Evolutionary conservation across 2,888 invertebrate genomes (phyloP).

Genomic region (Mylabris sibirica): DNA sequence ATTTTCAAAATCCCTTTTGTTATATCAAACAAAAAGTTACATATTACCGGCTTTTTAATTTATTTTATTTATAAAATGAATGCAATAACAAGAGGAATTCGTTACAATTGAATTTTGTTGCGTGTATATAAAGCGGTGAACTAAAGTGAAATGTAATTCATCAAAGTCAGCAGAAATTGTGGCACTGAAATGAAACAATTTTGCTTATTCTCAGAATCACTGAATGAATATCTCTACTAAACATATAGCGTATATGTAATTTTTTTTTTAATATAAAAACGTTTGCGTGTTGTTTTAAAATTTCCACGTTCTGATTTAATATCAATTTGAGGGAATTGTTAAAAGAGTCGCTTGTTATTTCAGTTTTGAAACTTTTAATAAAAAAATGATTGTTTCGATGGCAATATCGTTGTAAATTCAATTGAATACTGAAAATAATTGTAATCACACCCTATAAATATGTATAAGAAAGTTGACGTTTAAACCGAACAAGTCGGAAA

Average conservation of each 20-base stretch:
- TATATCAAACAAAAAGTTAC: background rate
- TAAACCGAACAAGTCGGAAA: background rate
- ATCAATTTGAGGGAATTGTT: background rate
- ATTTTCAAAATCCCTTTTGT: background rate
- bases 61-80: conserved; percentile 5
- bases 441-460: conserved; percentile 1
- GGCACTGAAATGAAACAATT: conserved; percentile 55
- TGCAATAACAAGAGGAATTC: conserved; percentile 32
- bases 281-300: background rate
- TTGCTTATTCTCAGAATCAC: conserved; percentile 48
- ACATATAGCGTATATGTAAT: background rate
- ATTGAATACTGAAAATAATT: conserved; percentile 1
- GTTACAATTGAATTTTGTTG: conserved; percentile 44
- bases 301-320: background rate
- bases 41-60: background rate
- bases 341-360: background rate
- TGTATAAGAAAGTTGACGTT: background rate
- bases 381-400: background rate
- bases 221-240: conserved; percentile 37
- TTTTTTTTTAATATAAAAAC: background rate
- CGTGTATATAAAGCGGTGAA: conserved; percentile 47
- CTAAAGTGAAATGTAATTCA: conserved; percentile 54
- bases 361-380: background rate
- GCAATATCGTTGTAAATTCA: background rate
- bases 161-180: conserved; percentile 55